Percentiles rank a stretch among this genome's conserved stretches.
Evolutionary conservation across 2,113 vertebrate genomes (phyloP).

Genomic region (Urocitellus parryii): DNA sequence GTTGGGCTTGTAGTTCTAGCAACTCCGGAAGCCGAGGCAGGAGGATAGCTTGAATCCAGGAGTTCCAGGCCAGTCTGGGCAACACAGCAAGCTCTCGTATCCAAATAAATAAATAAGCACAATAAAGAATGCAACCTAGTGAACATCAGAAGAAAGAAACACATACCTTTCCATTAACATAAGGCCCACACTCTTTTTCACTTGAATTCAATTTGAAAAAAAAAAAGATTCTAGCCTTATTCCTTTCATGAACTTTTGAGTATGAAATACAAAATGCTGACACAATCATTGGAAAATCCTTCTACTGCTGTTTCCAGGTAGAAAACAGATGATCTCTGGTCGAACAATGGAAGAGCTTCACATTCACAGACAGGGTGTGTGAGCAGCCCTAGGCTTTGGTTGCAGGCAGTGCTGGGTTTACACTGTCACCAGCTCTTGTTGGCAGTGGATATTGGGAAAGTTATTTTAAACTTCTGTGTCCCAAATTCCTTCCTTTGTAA

Average conservation of each 20-base stretch:
- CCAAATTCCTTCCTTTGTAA: constrained; percentile 11
- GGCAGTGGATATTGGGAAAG: neutral
- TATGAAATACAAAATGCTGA: constrained; percentile 1
- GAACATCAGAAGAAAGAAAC: constrained; percentile 13
- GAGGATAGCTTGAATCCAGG: neutral
- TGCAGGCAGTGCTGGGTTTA: too few species aligned
- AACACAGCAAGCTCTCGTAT: neutral
- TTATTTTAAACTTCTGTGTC: neutral
- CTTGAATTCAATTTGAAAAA: neutral
- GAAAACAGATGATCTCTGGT: neutral
- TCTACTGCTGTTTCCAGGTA: neutral
- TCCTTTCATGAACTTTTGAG: constrained; percentile 14
- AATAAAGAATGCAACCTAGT: neutral
- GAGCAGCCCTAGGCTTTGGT: too few species aligned
- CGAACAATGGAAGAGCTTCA: neutral
- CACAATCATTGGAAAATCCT: neutral
- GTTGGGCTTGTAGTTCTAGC: neutral
- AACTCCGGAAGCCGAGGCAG: neutral
- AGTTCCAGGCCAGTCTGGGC: neutral
- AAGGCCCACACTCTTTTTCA: neutral
- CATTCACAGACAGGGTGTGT: neutral
- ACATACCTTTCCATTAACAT: neutral
- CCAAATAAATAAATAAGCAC: neutral
- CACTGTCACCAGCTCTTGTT: neutral
- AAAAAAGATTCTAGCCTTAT: neutral